Evolutionary conservation across 1,140 invertebrate species (phyloP).

Genomic region (Nomia melanderi): DNA sequence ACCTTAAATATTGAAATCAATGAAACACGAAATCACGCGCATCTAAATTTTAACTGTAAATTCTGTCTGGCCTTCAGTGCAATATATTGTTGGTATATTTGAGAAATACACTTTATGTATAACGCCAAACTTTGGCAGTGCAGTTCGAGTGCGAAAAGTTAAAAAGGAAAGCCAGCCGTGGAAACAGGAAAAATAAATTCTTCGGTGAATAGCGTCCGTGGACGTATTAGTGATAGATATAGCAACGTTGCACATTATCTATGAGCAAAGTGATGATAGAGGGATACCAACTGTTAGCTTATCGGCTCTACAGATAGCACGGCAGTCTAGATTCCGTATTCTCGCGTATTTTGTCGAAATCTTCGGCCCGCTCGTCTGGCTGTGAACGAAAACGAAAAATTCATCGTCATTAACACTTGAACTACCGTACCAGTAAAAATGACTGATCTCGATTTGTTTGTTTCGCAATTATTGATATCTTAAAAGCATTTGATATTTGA

Average conservation of each 20-base stretch:
- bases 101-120: too few species aligned
- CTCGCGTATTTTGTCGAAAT: conserved; percentile 44
- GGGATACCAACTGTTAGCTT: conserved; percentile 56
- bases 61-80: too few species aligned
- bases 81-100: too few species aligned
- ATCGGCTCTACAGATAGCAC: conserved; percentile 46
- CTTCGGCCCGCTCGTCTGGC: neutral
- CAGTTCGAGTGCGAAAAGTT: neutral
- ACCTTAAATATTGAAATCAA: too few species aligned
- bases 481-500: too few species aligned
- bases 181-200: neutral
- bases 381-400: neutral
- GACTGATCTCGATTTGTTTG: too few species aligned
- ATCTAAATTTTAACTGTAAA: too few species aligned
- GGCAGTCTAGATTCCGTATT: conserved; percentile 42
- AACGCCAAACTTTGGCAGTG: too few species aligned
- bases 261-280: conserved; percentile 42
- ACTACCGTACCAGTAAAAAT: too few species aligned
- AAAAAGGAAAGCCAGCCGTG: neutral
- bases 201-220: too few species aligned
- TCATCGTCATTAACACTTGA: neutral
- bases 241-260: conserved; percentile 56
- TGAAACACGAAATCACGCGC: too few species aligned
- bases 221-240: conserved; percentile 35
- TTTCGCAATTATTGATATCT: too few species aligned